Percentiles rank a stretch among this genome's conserved stretches.
These are phyloP conservation scores for Nematostella vectensis DNA, from an alignment of 92 coral and sea anemone species.

Conservation along the genomic window DNA sequence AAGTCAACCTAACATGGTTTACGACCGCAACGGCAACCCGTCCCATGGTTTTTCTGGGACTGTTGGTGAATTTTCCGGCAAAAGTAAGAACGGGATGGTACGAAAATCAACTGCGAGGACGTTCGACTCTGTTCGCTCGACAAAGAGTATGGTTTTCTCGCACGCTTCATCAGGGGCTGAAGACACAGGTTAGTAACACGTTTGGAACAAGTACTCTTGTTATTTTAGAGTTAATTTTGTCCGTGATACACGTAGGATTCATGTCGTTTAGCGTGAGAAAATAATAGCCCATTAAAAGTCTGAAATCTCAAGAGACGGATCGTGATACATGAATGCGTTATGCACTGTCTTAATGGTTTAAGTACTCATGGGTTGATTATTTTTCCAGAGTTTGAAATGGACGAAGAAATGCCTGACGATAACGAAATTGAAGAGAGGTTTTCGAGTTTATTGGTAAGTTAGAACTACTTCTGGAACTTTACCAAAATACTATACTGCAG, in stretches of 20 bases:
- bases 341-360: too few species aligned
- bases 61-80: conserved; percentile 15
- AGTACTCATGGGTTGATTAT: too few species aligned
- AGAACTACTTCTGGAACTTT: too few species aligned
- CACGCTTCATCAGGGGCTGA: conserved; percentile 75
- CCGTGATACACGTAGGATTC: too few species aligned
- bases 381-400: conserved; percentile 71
- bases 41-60: conserved; percentile 5
- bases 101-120: conserved; percentile 44
- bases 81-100: conserved; percentile 30
- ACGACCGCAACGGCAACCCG: conserved; percentile 8
- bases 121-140: conserved; percentile 79
- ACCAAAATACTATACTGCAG: too few species aligned
- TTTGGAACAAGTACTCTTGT: neutral
- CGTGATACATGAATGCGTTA: too few species aligned
- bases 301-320: too few species aligned
- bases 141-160: conserved; percentile 46
- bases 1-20: conserved; percentile 9
- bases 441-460: conserved; percentile 66
- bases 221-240: neutral
- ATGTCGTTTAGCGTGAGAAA: too few species aligned
- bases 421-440: conserved; percentile 88
- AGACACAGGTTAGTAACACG: conserved; percentile 79
- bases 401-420: conserved; percentile 94
- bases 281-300: too few species aligned